phyloP scores from a whole-genome alignment of 2,888 invertebrate species.

The Hemithea aestivaria region DNA sequence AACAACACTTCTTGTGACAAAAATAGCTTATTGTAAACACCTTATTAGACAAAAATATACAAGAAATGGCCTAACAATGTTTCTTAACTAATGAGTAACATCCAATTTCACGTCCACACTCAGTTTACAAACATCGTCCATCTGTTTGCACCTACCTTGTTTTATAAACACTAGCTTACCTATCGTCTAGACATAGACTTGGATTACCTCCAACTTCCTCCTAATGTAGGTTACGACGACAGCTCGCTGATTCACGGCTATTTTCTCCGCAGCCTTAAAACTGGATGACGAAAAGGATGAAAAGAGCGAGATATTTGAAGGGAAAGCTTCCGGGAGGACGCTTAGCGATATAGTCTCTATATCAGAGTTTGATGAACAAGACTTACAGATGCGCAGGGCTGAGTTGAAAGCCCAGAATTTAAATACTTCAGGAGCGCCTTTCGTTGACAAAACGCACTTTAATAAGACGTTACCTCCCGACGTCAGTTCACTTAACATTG shows the following conservation, averaged over 20 bases:
- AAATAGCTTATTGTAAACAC: too few relatives aligned
- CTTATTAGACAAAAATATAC: too few relatives aligned
- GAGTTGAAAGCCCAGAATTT: slow-evolving; percentile 58
- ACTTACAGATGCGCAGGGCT: slow-evolving; percentile 74
- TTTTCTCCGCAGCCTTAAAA: slow-evolving; percentile 72
- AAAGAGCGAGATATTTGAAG: slow-evolving; percentile 63
- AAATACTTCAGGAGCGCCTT: slow-evolving; percentile 43
- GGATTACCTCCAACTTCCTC: slow-evolving; percentile 47
- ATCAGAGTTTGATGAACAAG: slow-evolving; percentile 85
- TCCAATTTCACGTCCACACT: background rate
- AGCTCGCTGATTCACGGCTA: slow-evolving; percentile 35
- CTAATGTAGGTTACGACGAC: slow-evolving; percentile 38
- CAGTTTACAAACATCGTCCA: background rate
- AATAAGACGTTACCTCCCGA: slow-evolving; percentile 62
- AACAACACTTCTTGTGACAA: too few relatives aligned
- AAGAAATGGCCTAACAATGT: too few relatives aligned
- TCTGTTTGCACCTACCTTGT: slow-evolving; percentile 2
- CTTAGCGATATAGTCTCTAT: slow-evolving; percentile 86
- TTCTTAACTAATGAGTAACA: too few relatives aligned
- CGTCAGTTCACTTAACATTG: slow-evolving; percentile 60
- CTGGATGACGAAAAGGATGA: slow-evolving; percentile 76
- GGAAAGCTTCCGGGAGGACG: slow-evolving; percentile 83
- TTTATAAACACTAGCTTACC: slow-evolving; percentile 30
- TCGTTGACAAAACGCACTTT: slow-evolving; percentile 31
- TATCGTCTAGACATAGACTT: slow-evolving; percentile 34